phyloP scores from a whole-genome alignment of 1,140 invertebrate species.

The Dendroctonus valens region DNA sequence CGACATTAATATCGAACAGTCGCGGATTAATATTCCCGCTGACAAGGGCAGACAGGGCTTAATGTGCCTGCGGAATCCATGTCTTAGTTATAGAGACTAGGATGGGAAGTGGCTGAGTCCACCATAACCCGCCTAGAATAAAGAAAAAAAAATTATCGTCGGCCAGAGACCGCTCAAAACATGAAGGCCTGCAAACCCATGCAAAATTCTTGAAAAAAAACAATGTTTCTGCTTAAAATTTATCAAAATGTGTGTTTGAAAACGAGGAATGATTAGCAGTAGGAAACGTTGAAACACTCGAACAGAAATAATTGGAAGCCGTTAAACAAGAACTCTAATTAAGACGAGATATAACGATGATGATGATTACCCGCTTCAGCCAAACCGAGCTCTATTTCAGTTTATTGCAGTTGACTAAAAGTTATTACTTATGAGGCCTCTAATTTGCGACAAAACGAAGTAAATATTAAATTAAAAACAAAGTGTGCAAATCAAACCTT shows the following conservation, averaged over 20 bases:
- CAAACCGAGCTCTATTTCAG: slow-evolving; percentile 19
- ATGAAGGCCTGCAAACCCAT: too few species aligned
- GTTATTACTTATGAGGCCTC: too few species aligned
- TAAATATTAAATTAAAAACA: too few species aligned
- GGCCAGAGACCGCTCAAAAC: too few species aligned
- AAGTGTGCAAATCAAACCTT: too few species aligned
- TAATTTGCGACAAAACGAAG: too few species aligned
- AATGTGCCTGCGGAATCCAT: slow-evolving; percentile 10
- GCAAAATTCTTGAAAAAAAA: too few species aligned
- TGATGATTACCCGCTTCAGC: slow-evolving; percentile 19
- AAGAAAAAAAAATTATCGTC: too few species aligned
- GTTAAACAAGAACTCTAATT: slow-evolving; percentile 25
- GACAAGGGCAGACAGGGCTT: slow-evolving; percentile 8
- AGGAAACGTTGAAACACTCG: slow-evolving; percentile 8
- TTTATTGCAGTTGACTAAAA: slow-evolving; percentile 20
- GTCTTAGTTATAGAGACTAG: slow-evolving; percentile 4
- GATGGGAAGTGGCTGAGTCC: too few species aligned
- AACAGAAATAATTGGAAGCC: slow-evolving; percentile 6
- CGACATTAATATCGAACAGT: slow-evolving; percentile 19
- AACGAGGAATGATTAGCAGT: slow-evolving; percentile 8
- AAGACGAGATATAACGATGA: slow-evolving; percentile 18
- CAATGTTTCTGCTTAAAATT: too few species aligned
- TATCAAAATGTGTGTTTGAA: too few species aligned
- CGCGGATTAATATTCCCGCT: slow-evolving; percentile 18
- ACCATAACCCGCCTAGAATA: too few species aligned